Evolutionary conservation across 2,113 vertebrate species (phyloP).

Genomic region (Lophius piscatorius): DNA sequence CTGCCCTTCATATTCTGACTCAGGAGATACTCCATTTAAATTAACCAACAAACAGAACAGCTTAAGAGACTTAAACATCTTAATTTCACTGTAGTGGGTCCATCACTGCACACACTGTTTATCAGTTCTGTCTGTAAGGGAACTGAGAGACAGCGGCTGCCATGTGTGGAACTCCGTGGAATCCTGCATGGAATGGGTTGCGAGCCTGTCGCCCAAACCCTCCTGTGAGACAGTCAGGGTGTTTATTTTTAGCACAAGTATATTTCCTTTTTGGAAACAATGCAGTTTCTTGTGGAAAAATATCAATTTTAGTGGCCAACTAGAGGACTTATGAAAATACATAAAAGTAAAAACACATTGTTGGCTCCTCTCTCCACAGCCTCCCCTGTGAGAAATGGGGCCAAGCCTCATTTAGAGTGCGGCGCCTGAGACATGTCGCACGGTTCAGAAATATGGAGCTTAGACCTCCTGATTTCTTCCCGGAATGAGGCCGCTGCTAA

Average conservation of each 20-base stretch:
- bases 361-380: constrained; percentile 57
- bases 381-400: constrained; percentile 40
- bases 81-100: too few species aligned
- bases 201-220: too few species aligned
- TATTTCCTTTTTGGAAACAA: constrained; percentile 48
- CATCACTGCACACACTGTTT: background rate
- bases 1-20: too few species aligned
- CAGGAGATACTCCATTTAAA: too few species aligned
- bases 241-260: constrained; percentile 47
- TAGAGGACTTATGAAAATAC: constrained; percentile 74
- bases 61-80: too few species aligned
- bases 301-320: constrained; percentile 58
- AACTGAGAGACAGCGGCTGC: constrained; percentile 27
- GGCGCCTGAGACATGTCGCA: constrained; percentile 68
- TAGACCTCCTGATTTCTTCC: constrained; percentile 60
- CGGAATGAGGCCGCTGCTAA: constrained; percentile 60
- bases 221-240: background rate
- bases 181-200: too few species aligned
- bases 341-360: constrained; percentile 76
- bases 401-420: constrained; percentile 75
- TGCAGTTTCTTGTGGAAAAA: constrained; percentile 64
- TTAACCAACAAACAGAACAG: too few species aligned
- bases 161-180: constrained; percentile 68
- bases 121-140: constrained; percentile 5
- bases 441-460: constrained; percentile 38